phyloP scores from a whole-genome alignment of 2,113 vertebrate genomes.

The Syrrhaptes paradoxus region DNA sequence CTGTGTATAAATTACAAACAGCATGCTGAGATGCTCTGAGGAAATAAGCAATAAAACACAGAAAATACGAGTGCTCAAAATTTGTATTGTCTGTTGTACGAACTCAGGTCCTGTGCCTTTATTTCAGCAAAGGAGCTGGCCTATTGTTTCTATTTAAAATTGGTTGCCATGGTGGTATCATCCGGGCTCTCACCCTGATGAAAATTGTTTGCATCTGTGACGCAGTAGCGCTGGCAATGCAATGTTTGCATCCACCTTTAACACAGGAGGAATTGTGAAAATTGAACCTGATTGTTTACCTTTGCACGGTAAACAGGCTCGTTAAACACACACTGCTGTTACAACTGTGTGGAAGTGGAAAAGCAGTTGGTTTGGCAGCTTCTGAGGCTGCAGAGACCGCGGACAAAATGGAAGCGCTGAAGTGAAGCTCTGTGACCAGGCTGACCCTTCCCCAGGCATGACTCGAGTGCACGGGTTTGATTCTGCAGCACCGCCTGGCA shows the following conservation, averaged over 20 bases:
- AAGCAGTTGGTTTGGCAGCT: not conserved
- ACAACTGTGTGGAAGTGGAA: not conserved
- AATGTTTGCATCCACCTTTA: conserved; percentile 30
- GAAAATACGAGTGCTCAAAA: not conserved
- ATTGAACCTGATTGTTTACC: conserved; percentile 26
- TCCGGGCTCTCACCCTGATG: conserved; percentile 34
- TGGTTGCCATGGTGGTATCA: conserved; percentile 68
- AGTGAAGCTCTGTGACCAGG: not conserved
- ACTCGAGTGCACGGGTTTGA: not conserved
- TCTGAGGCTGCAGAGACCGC: not conserved
- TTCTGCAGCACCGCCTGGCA: not conserved
- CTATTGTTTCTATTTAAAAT: conserved; percentile 63
- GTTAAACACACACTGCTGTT: not conserved
- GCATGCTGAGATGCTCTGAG: not conserved
- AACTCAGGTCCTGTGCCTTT: not conserved
- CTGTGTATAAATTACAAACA: not conserved
- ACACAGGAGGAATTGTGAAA: not conserved
- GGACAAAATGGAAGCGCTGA: not conserved
- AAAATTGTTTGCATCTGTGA: conserved; percentile 43
- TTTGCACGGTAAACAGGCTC: not conserved
- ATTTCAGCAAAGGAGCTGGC: not conserved
- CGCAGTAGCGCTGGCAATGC: conserved; percentile 30
- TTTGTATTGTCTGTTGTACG: not conserved
- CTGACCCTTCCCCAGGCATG: not conserved
- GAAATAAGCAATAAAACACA: not conserved